A percentile compares a stretch with the other conserved stretches of the same genome.
These are phyloP conservation scores for Crotalus helleri DNA, from an alignment of 2,113 vertebrate species.

Conservation along the genomic window DNA sequence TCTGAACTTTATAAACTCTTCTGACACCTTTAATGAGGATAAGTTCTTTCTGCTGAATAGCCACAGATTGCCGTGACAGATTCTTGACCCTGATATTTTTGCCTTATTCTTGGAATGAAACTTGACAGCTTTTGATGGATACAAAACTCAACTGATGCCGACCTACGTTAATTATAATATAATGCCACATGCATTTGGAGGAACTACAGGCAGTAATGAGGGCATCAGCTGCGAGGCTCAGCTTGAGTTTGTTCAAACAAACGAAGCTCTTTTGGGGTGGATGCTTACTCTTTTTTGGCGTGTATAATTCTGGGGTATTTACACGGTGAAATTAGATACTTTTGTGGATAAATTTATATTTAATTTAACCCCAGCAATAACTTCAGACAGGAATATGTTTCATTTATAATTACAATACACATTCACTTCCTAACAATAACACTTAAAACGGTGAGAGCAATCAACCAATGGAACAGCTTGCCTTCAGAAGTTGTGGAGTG, in stretches of 20 bases:
- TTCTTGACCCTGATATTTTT: slow-evolving; percentile 47
- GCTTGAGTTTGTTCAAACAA: slow-evolving; percentile 65
- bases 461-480: neutral
- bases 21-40: slow-evolving; percentile 6
- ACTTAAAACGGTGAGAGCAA: neutral
- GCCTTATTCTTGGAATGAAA: slow-evolving; percentile 49
- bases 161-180: slow-evolving; percentile 66
- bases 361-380: neutral
- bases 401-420: neutral
- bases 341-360: slow-evolving; percentile 50
- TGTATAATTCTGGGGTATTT: slow-evolving; percentile 18
- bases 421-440: slow-evolving; percentile 21
- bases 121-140: slow-evolving; percentile 48
- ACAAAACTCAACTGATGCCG: slow-evolving; percentile 56
- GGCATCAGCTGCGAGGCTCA: slow-evolving; percentile 56
- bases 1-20: neutral
- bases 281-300: slow-evolving; percentile 29
- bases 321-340: slow-evolving; percentile 48
- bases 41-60: slow-evolving; percentile 27
- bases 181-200: slow-evolving; percentile 51
- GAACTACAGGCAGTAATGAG: slow-evolving; percentile 54
- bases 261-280: slow-evolving; percentile 45
- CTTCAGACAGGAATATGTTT: neutral
- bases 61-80: slow-evolving; percentile 36
- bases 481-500: neutral